Conservation (phyloP, 53 echinoderm and acorn worm species). For the Echinarachnius parma region DNA sequence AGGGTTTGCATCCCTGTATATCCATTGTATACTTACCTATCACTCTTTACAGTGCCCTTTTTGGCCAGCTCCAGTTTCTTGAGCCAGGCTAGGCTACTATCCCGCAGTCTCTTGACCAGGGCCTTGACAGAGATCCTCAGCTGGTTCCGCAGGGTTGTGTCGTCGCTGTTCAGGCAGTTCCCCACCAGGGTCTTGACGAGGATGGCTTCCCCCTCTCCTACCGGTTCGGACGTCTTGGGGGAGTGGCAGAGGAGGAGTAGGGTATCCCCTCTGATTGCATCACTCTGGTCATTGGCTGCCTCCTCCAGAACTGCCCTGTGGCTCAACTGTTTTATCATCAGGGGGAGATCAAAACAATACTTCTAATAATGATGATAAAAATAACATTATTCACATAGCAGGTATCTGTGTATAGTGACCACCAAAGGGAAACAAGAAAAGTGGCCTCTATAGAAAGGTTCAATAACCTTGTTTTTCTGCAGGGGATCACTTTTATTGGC, state of each 20-base stretch:
- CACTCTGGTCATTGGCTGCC: conserved; percentile 63
- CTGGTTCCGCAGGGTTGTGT: conserved; percentile 68
- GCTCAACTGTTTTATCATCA: too few species aligned
- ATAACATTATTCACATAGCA: too few species aligned
- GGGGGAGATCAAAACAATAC: too few species aligned
- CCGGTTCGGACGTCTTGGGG: conserved; percentile 64
- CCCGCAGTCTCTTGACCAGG: conserved; percentile 59
- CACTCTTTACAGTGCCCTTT: background rate
- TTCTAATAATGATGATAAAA: too few species aligned
- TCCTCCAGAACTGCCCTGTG: conserved; percentile 44
- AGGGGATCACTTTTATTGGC: too few species aligned
- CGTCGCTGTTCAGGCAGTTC: conserved; percentile 73
- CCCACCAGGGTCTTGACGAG: conserved; percentile 56
- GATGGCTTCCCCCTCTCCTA: conserved; percentile 36
- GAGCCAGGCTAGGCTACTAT: conserved; percentile 56
- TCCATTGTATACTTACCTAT: background rate
- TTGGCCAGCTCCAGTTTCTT: conserved; percentile 43
- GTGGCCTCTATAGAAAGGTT: too few species aligned
- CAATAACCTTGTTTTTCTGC: too few species aligned
- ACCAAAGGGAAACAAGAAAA: too few species aligned
- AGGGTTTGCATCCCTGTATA: too few species aligned
- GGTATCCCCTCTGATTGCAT: conserved; percentile 67
- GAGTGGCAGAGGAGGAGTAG: conserved; percentile 66
- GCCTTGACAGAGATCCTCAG: conserved; percentile 56
- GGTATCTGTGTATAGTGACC: too few species aligned